These are phyloP conservation scores for Isurus oxyrinchus DNA, from an alignment of 2,113 vertebrate species.

Conservation along the genomic window DNA sequence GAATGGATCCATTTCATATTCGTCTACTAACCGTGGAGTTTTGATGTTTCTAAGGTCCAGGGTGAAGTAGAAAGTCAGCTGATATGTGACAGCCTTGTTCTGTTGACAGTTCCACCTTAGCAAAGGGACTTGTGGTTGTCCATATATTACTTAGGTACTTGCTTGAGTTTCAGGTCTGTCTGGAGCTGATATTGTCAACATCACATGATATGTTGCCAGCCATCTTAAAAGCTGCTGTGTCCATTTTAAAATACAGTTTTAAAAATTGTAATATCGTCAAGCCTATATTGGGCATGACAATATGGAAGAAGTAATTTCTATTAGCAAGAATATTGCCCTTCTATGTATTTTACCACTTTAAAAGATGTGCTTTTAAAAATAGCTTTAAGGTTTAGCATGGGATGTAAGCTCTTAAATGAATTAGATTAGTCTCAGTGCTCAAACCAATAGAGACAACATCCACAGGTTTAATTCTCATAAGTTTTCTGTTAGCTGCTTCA, in stretches of 20 bases:
- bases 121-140: background rate
- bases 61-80: background rate
- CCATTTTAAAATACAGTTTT: background rate
- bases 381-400: background rate
- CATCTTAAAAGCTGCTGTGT: background rate
- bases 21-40: background rate
- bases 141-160: background rate
- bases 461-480: background rate
- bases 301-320: background rate
- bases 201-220: too few species aligned
- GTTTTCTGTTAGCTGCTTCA: background rate
- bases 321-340: background rate
- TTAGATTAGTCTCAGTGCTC: background rate
- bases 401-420: slow-evolving; percentile 10
- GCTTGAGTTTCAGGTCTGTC: background rate
- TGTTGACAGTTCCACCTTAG: too few species aligned
- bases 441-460: background rate
- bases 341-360: background rate
- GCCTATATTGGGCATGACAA: background rate
- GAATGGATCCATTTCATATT: background rate
- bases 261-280: background rate
- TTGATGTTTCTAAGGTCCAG: background rate
- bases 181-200: background rate
- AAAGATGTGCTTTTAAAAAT: background rate
- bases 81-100: too few species aligned